Conservation (phyloP, 2,797 vertebrate genomes). For the Lepidocolaptes lacrymiger region DNA sequence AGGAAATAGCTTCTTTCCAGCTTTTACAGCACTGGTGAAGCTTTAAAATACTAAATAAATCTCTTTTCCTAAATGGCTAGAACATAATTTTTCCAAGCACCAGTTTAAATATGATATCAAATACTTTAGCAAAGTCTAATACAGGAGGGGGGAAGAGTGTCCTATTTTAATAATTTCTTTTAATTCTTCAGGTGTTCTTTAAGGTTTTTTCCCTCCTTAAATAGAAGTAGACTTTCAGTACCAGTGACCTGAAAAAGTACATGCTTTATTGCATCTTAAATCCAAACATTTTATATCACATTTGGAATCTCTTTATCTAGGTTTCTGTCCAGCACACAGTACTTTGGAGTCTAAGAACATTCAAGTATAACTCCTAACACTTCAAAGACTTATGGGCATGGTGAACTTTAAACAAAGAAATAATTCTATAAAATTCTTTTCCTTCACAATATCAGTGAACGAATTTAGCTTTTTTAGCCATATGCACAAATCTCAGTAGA, state of each 20-base stretch:
- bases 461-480: not conserved
- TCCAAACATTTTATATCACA: not conserved
- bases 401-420: not conserved
- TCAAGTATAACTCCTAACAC: not conserved
- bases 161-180: not conserved
- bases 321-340: not conserved
- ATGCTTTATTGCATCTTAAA: not conserved
- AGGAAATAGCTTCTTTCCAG: constrained; percentile 38
- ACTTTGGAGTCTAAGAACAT: not conserved
- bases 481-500: not conserved
- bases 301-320: not conserved
- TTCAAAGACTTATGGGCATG: not conserved
- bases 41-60: constrained; percentile 49
- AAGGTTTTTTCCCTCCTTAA: not conserved
- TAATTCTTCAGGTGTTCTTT: not conserved
- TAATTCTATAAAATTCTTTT: not conserved
- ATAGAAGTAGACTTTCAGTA: not conserved
- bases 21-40: not conserved
- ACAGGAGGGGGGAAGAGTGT: rapidly evolving
- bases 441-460: not conserved
- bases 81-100: constrained; percentile 1
- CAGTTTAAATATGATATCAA: not conserved
- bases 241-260: not conserved
- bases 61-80: not conserved
- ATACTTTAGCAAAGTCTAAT: not conserved